Conservation (phyloP, 2,888 invertebrate genomes). For the Chirona hameri region DNA sequence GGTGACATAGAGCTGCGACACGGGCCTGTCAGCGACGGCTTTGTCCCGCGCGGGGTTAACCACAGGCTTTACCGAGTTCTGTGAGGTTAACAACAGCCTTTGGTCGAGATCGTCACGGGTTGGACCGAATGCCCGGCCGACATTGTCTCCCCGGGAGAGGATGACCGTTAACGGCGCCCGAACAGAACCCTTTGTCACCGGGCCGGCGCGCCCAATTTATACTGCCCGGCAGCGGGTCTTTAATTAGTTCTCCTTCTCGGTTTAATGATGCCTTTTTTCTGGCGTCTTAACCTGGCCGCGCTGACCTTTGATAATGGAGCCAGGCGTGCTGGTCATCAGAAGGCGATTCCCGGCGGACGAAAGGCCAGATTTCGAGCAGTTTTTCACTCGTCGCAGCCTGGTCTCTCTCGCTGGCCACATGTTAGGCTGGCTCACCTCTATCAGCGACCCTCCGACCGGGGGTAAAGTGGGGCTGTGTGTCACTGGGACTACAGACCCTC, state of each 20-base stretch:
- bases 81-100: neutral
- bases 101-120: neutral
- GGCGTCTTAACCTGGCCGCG: conserved; percentile 3
- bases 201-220: neutral
- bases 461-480: no score
- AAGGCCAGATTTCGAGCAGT: neutral
- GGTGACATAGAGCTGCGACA: neutral
- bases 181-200: neutral
- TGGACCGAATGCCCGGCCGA: neutral
- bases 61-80: neutral
- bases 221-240: conserved; percentile 1
- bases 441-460: no score
- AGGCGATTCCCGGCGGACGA: neutral
- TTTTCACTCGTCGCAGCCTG: neutral
- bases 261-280: conserved; percentile 11
- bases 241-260: conserved; percentile 4
- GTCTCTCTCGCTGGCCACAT: neutral
- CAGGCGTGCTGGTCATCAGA: neutral
- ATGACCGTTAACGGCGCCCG: neutral
- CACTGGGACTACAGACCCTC: no score
- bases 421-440: neutral
- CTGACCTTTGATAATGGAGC: conserved; percentile 22
- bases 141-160: no score
- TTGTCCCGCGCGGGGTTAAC: neutral
- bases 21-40: neutral